Base-by-base conservation (phyloP, 30 jellyfish, hydroid and myxozoan species). In the Chrysaora quinquecirrha region DNA sequence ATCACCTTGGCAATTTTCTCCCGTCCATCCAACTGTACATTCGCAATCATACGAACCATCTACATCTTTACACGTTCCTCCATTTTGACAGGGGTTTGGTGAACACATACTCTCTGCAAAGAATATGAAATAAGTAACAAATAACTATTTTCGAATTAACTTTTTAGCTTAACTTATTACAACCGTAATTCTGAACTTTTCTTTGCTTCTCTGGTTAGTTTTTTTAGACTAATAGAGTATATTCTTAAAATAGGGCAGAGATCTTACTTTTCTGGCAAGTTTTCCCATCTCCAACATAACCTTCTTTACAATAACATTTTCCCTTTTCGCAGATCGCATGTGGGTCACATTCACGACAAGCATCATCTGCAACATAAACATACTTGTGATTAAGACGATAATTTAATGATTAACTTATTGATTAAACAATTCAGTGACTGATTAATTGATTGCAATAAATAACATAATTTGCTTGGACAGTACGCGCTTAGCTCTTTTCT, bases 321-420 rank as follows among this genome's bases (percentile, higher is more conserved):
- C 99, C 99, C 66, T 86, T 78, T 62, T 94, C 99, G 69, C 99
- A 94, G 43, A 77, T 81, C 9, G 99, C 97, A 83, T 94, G 99
- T 3, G 97, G 97, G 48, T 94, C 99, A 64, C 99, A 94, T 24
- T 79, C 89, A n/a, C 99, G 88, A 52, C 99, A 94, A 0, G 96
- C 97, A 94, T 94, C 99, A 48, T 94, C 99, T 94, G 73, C 4
- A 78, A 50, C 6, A 24, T 9, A 86, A 47, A 74, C 2, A 29
- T n/a, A n/a, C n/a, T n/a, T n/a, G n/a, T 11, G 16, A 48, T n/a
- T 11, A n/a, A 0, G 19, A 22, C 14, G 2, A 63, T 16, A 23
- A 3, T 21, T 19, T 9, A 3, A 29, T 21, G 6, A 23, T 1
- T 3, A 29, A 63, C 6, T 3, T 12, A 58, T 58, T 22, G 12